Conservation (phyloP, 1,140 invertebrate species). For the Leptestheria dahalacensis region DNA sequence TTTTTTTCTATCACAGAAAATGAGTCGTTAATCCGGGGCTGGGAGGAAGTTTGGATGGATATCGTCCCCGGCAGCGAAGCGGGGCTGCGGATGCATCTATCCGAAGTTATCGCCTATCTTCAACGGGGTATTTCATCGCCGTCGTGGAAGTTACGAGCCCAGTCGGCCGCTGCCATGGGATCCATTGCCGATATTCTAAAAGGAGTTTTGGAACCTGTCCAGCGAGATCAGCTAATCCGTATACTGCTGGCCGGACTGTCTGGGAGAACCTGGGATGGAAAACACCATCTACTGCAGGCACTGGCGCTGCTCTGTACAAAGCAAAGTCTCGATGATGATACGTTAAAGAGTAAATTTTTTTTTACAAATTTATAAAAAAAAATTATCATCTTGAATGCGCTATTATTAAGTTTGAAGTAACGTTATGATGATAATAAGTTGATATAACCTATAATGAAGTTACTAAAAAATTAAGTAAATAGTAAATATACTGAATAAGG, state of each 20-base stretch:
- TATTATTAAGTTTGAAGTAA: constrained; percentile 4
- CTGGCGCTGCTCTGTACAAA: constrained; percentile 45
- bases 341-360: constrained; percentile 4
- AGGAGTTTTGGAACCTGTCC: constrained; percentile 41
- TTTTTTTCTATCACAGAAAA: constrained; percentile 13
- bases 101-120: constrained; percentile 52
- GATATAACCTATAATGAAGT: constrained; percentile 9
- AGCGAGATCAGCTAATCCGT: constrained; percentile 46
- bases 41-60: constrained; percentile 80
- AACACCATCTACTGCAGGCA: constrained; percentile 61
- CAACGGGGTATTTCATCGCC: constrained; percentile 53
- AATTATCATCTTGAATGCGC: constrained; percentile 1
- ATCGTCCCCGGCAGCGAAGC: constrained; percentile 68
- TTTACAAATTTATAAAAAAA: constrained; percentile 7
- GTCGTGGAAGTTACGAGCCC: constrained; percentile 73
- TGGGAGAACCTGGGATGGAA: constrained; percentile 76
- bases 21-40: constrained; percentile 35
- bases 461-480: too few species aligned
- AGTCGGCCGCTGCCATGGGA: constrained; percentile 61
- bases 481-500: too few species aligned
- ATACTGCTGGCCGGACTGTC: constrained; percentile 53
- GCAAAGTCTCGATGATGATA: constrained; percentile 16
- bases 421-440: constrained; percentile 6
- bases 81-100: constrained; percentile 58
- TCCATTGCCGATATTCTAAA: constrained; percentile 61